These are phyloP conservation scores for Bombus polaris DNA, from an alignment of 1,140 invertebrate genomes.

Conservation along the genomic window DNA sequence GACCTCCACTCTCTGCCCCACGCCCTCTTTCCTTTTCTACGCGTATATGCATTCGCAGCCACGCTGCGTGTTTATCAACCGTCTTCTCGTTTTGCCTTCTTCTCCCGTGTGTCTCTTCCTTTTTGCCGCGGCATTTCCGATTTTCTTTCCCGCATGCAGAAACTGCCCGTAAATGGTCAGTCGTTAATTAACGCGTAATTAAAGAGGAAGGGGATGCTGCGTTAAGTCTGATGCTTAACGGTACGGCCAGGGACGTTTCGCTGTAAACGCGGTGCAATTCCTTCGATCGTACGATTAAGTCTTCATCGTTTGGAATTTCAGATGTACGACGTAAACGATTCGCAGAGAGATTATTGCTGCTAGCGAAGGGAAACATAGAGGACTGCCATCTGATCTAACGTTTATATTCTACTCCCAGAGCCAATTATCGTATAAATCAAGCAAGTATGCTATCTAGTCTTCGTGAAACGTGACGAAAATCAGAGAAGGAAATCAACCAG, in stretches of 20 bases:
- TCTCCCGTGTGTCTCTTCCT: background rate
- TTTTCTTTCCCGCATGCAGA: conserved; percentile 20
- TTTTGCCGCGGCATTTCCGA: conserved; percentile 28
- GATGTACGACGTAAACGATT: background rate
- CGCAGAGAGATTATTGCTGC: background rate
- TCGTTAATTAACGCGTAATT: conserved; percentile 57
- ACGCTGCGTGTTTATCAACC: conserved; percentile 46
- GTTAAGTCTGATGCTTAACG: conserved; percentile 24
- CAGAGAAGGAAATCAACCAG: background rate
- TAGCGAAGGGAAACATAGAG: background rate
- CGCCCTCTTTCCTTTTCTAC: background rate
- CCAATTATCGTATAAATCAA: conserved; percentile 26
- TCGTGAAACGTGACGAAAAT: conserved; percentile 28
- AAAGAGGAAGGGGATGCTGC: background rate
- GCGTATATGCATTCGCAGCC: background rate
- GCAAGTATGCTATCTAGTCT: background rate
- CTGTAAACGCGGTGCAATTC: background rate
- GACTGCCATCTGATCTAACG: background rate
- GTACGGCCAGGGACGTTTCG: background rate
- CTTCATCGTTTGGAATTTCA: background rate
- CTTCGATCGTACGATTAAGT: background rate
- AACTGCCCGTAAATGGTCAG: conserved; percentile 48
- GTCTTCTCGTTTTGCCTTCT: background rate
- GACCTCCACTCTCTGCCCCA: conserved; percentile 20
- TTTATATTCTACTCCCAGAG: background rate